A percentile compares a stretch with the other conserved stretches of the same genome.
phyloP scores from a whole-genome alignment of 2,888 invertebrate genomes.

The Oxyteleia sp. region DNA sequence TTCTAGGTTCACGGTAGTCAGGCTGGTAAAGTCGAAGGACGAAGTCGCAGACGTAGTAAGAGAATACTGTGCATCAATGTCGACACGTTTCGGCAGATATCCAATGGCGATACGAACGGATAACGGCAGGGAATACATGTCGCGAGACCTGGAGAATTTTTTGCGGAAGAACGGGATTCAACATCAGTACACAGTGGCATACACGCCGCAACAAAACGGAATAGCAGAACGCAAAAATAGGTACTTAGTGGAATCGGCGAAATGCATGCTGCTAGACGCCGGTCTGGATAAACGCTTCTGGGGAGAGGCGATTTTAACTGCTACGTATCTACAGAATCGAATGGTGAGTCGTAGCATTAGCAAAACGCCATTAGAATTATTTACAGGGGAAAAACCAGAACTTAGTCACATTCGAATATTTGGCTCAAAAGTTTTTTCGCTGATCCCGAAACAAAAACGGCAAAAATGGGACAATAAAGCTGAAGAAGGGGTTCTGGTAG shows the following conservation, averaged over 20 bases:
- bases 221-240: slow-evolving; percentile 34
- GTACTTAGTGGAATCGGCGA: slow-evolving; percentile 10
- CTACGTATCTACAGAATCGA: slow-evolving; percentile 8
- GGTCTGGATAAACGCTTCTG: slow-evolving; percentile 8
- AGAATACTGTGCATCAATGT: slow-evolving; percentile 49
- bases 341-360: neutral
- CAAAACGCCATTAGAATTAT: neutral
- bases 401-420: slow-evolving; percentile 3
- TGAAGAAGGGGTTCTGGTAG: slow-evolving; percentile 6
- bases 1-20: slow-evolving; percentile 55
- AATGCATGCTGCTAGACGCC: slow-evolving; percentile 27
- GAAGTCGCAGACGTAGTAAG: slow-evolving; percentile 36
- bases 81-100: slow-evolving; percentile 44
- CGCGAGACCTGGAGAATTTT: slow-evolving; percentile 32
- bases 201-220: slow-evolving; percentile 32
- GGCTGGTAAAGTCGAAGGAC: slow-evolving; percentile 56
- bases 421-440: slow-evolving; percentile 9
- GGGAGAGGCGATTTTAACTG: slow-evolving; percentile 12
- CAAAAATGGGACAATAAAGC: slow-evolving; percentile 32
- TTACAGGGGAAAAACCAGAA: slow-evolving; percentile 21
- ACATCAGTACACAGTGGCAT: slow-evolving; percentile 18
- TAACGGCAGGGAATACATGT: slow-evolving; percentile 45
- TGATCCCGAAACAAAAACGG: slow-evolving; percentile 18
- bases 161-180: slow-evolving; percentile 30
- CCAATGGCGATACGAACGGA: slow-evolving; percentile 24